Conservation (phyloP, 92 coral and sea anemone genomes). For the Palythoa caribaeorum region DNA sequence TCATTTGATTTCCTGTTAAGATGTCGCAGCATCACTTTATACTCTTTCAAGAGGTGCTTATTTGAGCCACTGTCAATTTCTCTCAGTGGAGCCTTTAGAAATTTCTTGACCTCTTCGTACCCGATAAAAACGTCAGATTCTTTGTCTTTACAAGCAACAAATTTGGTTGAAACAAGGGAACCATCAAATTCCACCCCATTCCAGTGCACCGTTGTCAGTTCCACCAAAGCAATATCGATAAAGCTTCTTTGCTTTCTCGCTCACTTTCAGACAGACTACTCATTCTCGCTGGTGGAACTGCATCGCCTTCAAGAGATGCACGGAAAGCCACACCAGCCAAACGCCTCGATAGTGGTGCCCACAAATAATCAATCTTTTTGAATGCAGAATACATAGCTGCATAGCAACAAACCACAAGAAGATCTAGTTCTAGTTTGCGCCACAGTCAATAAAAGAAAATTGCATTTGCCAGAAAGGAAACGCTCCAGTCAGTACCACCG, state of each 20-base stretch:
- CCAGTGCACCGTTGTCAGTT: constrained; percentile 37
- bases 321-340: constrained; percentile 62
- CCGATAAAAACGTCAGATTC: constrained; percentile 23
- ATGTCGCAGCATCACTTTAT: constrained; percentile 44
- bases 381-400: constrained; percentile 54
- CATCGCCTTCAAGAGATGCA: constrained; percentile 24
- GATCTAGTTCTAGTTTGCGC: constrained; percentile 40
- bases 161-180: constrained; percentile 8
- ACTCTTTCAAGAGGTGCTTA: not conserved
- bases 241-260: constrained; percentile 22
- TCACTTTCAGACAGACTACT: constrained; percentile 31
- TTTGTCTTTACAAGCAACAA: constrained; percentile 12
- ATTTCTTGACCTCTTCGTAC: constrained; percentile 20
- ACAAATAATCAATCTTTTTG: constrained; percentile 56
- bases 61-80: constrained; percentile 19
- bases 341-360: constrained; percentile 61
- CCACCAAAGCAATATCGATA: constrained; percentile 30
- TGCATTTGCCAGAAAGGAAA: constrained; percentile 46
- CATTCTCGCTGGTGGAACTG: constrained; percentile 44
- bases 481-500: constrained; percentile 65
- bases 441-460: constrained; percentile 45
- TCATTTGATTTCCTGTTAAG: constrained; percentile 58
- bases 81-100: constrained; percentile 25
- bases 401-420: constrained; percentile 49
- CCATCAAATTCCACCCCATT: constrained; percentile 33